phyloP scores from a whole-genome alignment of 2,797 vertebrate species.

The Danio jaintianensis region DNA sequence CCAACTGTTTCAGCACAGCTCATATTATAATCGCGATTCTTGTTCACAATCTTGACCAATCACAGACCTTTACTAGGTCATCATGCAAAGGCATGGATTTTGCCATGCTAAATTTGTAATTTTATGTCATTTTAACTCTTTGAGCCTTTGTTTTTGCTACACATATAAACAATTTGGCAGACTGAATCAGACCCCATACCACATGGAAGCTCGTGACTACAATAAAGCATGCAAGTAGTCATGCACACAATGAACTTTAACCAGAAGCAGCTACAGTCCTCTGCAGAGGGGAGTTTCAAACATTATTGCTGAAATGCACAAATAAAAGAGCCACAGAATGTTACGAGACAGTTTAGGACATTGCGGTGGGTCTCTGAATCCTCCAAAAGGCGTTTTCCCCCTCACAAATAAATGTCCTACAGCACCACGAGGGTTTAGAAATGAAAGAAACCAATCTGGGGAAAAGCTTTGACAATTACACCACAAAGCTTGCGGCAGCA shows the following conservation, averaged over 20 bases:
- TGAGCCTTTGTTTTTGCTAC: conserved; percentile 1
- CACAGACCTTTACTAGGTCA: too few relatives aligned
- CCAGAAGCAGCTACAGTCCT: conserved; percentile 41
- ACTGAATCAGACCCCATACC: conserved; percentile 47
- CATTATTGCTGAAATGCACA: conserved; percentile 39
- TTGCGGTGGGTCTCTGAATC: conserved; percentile 12
- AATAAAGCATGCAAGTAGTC: conserved; percentile 63
- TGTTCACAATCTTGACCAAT: not conserved
- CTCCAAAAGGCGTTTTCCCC: conserved; percentile 29
- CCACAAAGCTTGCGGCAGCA: conserved; percentile 58
- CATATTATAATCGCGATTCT: not conserved
- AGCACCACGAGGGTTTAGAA: conserved; percentile 18
- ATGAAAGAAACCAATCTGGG: conserved; percentile 23
- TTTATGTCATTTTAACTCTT: not conserved
- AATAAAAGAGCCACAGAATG: conserved; percentile 45
- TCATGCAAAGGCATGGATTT: not conserved
- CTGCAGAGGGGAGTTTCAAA: conserved; percentile 40
- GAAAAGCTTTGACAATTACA: conserved; percentile 46
- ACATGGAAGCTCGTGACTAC: conserved; percentile 58
- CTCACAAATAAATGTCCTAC: conserved; percentile 30
- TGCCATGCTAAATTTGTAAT: not conserved
- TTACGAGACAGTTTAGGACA: conserved; percentile 36
- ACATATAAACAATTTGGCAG: conserved; percentile 43
- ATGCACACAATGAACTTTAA: conserved; percentile 58
- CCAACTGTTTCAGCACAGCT: not conserved